phyloP scores from a whole-genome alignment of 2,888 invertebrate species.

The Lathronympha strigana region DNA sequence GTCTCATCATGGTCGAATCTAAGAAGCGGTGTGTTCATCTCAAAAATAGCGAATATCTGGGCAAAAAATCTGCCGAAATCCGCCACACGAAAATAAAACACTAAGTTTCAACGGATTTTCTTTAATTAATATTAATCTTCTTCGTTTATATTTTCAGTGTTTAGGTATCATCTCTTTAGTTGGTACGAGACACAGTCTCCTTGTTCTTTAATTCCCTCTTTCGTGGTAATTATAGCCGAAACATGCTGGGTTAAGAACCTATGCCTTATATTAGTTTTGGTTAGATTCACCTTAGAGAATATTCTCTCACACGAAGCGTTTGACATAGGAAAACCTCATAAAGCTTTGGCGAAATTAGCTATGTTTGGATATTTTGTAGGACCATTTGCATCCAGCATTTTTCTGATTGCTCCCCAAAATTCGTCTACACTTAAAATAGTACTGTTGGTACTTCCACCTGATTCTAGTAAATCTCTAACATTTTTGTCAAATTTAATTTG shows the following conservation, averaged over 20 bases:
- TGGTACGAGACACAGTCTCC: background rate
- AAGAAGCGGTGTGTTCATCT: slow-evolving; percentile 43
- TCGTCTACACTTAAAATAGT: slow-evolving; percentile 39
- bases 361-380: background rate
- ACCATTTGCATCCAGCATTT: slow-evolving; percentile 10
- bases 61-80: too few relatives aligned
- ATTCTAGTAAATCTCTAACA: slow-evolving; percentile 36
- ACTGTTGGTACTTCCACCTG: slow-evolving; percentile 28
- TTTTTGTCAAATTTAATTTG: slow-evolving; percentile 38
- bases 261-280: slow-evolving; percentile 1
- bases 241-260: background rate
- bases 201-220: background rate
- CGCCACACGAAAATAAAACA: too few relatives aligned
- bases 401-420: slow-evolving; percentile 40
- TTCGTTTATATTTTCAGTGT: too few relatives aligned
- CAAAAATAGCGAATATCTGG: too few relatives aligned
- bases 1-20: slow-evolving; percentile 50
- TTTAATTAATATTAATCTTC: too few relatives aligned
- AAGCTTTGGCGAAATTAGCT: background rate
- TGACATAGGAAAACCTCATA: slow-evolving; percentile 8
- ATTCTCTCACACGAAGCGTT: slow-evolving; percentile 19
- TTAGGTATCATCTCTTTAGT: background rate
- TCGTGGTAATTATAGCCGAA: background rate
- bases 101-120: too few relatives aligned
- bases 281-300: slow-evolving; percentile 2